These are phyloP conservation scores for Actinia tenebrosa DNA, from an alignment of 64 coral and sea anemone species.

Conservation along the genomic window DNA sequence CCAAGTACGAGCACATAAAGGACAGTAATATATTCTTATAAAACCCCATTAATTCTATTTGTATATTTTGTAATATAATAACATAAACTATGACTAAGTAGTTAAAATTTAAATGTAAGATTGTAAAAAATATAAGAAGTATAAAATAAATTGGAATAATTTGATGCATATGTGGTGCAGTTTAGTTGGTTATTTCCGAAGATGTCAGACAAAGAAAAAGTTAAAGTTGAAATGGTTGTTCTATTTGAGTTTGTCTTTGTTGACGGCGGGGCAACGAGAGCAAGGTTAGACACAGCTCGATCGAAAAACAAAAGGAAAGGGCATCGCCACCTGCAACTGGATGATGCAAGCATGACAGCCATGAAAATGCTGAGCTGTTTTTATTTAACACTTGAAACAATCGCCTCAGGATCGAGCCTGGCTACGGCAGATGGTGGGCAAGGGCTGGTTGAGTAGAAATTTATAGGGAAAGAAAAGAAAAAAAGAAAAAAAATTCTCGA, in stretches of 20 bases:
- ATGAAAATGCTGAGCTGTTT: background rate
- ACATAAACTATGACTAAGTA: background rate
- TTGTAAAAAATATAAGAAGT: background rate
- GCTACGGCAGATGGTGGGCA: too few relatives aligned
- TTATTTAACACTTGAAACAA: background rate
- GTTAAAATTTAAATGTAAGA: background rate
- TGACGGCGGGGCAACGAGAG: background rate
- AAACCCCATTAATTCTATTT: background rate
- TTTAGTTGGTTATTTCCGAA: too few relatives aligned
- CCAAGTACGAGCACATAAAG: too few relatives aligned
- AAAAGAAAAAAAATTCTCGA: too few relatives aligned
- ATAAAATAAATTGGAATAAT: background rate
- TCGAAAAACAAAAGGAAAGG: constrained; percentile 4
- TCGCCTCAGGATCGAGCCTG: background rate
- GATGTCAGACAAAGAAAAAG: too few relatives aligned
- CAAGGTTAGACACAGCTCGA: background rate
- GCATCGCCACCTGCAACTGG: background rate
- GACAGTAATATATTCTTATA: too few relatives aligned
- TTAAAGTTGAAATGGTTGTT: background rate
- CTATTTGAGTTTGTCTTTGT: background rate
- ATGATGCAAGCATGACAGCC: background rate
- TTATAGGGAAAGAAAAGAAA: too few relatives aligned
- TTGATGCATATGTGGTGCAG: background rate
- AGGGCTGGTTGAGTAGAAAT: background rate
- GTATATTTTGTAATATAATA: constrained; percentile 4